Evolutionary conservation across 2,888 invertebrate species (phyloP).

Genomic region (Nezara viridula): DNA sequence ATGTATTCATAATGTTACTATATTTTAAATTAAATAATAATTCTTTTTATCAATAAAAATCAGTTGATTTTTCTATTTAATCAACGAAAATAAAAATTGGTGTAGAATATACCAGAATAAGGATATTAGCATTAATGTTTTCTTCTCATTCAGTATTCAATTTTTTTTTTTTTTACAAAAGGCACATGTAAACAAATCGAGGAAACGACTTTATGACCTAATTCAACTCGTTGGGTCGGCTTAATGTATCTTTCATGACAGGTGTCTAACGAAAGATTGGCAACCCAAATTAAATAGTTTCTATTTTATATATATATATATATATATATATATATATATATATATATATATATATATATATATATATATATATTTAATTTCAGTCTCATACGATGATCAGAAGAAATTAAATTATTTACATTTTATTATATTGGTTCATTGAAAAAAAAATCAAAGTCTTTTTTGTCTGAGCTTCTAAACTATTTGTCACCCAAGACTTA

Average conservation of each 20-base stretch:
- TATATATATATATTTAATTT: not conserved
- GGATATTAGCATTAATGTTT: not conserved
- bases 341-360: too few relatives aligned
- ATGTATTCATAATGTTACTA: too few relatives aligned
- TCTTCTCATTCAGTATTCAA: not conserved
- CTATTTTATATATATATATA: too few relatives aligned
- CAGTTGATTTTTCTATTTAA: not conserved
- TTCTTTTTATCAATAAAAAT: too few relatives aligned
- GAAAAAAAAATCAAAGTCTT: not conserved
- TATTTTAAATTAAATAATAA: too few relatives aligned
- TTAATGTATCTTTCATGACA: not conserved
- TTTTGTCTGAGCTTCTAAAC: not conserved
- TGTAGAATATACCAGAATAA: not conserved
- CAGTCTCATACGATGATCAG: too few relatives aligned
- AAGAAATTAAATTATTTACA: not conserved
- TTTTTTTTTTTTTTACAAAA: not conserved
- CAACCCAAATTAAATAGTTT: not conserved
- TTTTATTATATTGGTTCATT: not conserved
- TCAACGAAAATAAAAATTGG: not conserved
- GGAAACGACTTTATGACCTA: not conserved
- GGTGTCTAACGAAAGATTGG: conserved; percentile 1
- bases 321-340: too few relatives aligned
- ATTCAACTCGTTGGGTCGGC: not conserved
- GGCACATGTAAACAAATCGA: too few relatives aligned
- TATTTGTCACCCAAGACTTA: not conserved